These are phyloP conservation scores for Germaria angustata DNA, from an alignment of 2,888 invertebrate species.

Conservation along the genomic window DNA sequence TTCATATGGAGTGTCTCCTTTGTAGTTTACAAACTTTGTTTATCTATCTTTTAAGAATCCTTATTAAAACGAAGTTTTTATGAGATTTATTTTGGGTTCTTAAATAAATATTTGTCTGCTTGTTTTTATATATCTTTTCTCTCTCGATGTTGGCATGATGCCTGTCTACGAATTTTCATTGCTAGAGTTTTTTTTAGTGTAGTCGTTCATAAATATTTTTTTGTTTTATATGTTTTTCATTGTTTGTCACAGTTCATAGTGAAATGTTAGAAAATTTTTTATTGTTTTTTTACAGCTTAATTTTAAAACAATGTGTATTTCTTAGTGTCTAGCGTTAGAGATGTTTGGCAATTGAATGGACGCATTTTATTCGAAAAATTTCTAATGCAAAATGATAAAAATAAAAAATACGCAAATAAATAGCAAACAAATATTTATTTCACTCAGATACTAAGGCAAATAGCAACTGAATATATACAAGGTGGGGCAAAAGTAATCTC, in stretches of 20 bases:
- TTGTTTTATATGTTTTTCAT: conserved; percentile 37
- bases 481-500: too few relatives aligned
- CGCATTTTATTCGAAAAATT: not conserved
- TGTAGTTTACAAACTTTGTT: conserved; percentile 17
- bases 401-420: too few relatives aligned
- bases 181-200: not conserved
- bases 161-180: conserved; percentile 22
- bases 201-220: conserved; percentile 16
- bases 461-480: too few relatives aligned
- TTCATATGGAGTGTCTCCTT: not conserved
- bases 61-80: conserved; percentile 53
- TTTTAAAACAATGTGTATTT: conserved; percentile 1
- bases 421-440: too few relatives aligned
- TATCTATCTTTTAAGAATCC: conserved; percentile 18
- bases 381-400: not conserved
- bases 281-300: conserved; percentile 6
- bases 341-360: too few relatives aligned
- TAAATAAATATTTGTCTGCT: conserved; percentile 34
- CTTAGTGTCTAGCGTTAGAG: not conserved
- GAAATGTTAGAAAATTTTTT: conserved; percentile 15
- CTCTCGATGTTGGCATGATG: conserved; percentile 36
- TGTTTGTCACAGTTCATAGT: conserved; percentile 39
- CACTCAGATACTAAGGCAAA: too few relatives aligned
- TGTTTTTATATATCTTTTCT: not conserved
- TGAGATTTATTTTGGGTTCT: conserved; percentile 11